Evolutionary conservation across 2,797 vertebrate genomes (phyloP).

Genomic region (Sternarchorhynchus goeldii): DNA sequence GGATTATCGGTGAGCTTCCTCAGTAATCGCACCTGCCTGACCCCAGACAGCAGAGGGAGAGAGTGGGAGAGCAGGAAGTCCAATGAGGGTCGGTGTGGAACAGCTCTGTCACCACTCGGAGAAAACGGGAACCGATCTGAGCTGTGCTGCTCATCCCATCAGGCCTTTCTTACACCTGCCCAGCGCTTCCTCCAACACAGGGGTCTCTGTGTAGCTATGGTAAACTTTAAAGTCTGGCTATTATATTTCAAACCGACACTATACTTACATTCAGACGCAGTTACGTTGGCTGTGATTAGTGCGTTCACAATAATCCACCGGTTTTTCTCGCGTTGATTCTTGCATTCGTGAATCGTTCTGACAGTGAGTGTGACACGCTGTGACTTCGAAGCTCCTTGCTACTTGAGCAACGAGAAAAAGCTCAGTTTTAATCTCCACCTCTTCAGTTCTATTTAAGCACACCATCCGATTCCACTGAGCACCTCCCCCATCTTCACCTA

Average conservation of each 20-base stretch:
- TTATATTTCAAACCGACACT: conserved; percentile 42
- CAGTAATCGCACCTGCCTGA: conserved; percentile 59
- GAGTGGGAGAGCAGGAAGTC: not conserved
- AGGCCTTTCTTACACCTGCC: not conserved
- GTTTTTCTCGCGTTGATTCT: conserved; percentile 42
- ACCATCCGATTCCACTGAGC: conserved; percentile 36
- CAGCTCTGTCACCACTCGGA: conserved; percentile 20
- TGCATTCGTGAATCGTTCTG: conserved; percentile 49
- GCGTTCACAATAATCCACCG: conserved; percentile 53
- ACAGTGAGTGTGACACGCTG: conserved; percentile 48
- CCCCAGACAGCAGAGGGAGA: conserved; percentile 43
- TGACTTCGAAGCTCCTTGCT: conserved; percentile 56
- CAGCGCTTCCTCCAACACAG: conserved; percentile 21
- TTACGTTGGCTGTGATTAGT: conserved; percentile 44
- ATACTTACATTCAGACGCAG: conserved; percentile 34
- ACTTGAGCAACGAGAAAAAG: conserved; percentile 49
- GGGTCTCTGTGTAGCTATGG: conserved; percentile 5
- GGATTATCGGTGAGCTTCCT: conserved; percentile 68
- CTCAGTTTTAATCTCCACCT: conserved; percentile 57
- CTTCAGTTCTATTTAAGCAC: conserved; percentile 58
- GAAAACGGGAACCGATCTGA: conserved; percentile 31
- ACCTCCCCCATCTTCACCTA: conserved; percentile 2
- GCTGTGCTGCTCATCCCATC: conserved; percentile 8
- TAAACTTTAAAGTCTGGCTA: conserved; percentile 35
- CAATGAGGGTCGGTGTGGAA: conserved; percentile 25